Conservation (phyloP, 1,140 invertebrate genomes). For the Aphis craccivora region DNA sequence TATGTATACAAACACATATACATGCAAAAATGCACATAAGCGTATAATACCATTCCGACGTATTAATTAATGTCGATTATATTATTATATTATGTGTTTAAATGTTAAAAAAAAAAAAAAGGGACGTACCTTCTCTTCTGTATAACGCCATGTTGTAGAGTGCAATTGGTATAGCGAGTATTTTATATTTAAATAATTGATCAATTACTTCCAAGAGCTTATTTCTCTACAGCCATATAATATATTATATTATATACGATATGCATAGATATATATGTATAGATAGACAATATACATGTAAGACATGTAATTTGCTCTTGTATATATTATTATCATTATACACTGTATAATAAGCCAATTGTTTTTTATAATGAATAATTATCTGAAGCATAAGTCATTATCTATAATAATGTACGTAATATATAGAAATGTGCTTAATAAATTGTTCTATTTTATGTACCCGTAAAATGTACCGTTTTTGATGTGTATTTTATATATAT, state of each 20-base stretch:
- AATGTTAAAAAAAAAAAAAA: not conserved
- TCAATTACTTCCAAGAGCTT: constrained; percentile 35
- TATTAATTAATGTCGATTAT: constrained; percentile 20
- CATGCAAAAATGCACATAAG: not conserved
- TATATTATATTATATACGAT: not conserved
- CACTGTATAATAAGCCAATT: constrained; percentile 18
- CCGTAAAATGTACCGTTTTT: not conserved
- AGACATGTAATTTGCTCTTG: constrained; percentile 30
- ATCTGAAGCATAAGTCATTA: not conserved
- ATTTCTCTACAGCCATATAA: not conserved
- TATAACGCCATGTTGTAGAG: not conserved
- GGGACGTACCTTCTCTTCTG: not conserved
- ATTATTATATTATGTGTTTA: not conserved
- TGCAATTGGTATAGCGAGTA: not conserved
- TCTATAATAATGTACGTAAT: not conserved
- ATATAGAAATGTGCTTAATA: not conserved
- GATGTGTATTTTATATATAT: not conserved
- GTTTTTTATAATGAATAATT: constrained; percentile 34
- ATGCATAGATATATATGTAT: not conserved
- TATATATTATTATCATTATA: not conserved
- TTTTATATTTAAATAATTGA: constrained; percentile 50
- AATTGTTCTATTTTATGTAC: not conserved
- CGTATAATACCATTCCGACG: not conserved
- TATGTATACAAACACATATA: not conserved
- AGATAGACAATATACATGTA: not conserved